Evolutionary conservation across 2,113 vertebrate genomes (phyloP).

Genomic region (Pyxicephalus adspersus): DNA sequence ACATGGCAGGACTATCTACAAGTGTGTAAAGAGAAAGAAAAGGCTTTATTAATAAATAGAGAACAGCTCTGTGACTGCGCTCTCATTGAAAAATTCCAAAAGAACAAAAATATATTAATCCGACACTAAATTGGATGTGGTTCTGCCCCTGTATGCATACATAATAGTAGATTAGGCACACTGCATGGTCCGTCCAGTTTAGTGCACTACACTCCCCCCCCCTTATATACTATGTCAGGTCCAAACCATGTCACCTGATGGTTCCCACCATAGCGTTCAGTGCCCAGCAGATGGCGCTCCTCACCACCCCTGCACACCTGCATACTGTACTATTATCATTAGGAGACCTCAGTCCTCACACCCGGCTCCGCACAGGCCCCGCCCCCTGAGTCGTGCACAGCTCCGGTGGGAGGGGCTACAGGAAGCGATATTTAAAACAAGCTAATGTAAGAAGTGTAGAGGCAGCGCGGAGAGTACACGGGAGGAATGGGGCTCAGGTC

Average conservation of each 20-base stretch:
- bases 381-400: slow-evolving; percentile 47
- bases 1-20: no score
- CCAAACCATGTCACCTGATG: not conserved
- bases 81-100: not conserved
- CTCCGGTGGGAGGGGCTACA: not conserved
- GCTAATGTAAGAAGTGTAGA: slow-evolving; percentile 43
- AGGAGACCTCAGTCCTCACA: not conserved
- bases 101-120: not conserved
- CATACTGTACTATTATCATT: not conserved
- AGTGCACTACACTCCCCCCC: not conserved
- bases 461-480: slow-evolving; percentile 4
- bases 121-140: no score
- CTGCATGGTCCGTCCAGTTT: not conserved
- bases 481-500: slow-evolving; percentile 37
- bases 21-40: no score
- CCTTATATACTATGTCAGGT: no score
- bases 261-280: not conserved
- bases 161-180: not conserved
- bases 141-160: not conserved
- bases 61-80: no score
- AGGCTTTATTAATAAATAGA: no score
- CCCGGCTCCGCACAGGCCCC: slow-evolving; percentile 27
- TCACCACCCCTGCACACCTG: not conserved
- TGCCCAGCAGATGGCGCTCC: slow-evolving; percentile 26
- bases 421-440: slow-evolving; percentile 60